A percentile compares a stretch with the other conserved stretches of the same genome.
phyloP scores from a whole-genome alignment of 2,888 invertebrate species.

The Spisula subtruncata region DNA sequence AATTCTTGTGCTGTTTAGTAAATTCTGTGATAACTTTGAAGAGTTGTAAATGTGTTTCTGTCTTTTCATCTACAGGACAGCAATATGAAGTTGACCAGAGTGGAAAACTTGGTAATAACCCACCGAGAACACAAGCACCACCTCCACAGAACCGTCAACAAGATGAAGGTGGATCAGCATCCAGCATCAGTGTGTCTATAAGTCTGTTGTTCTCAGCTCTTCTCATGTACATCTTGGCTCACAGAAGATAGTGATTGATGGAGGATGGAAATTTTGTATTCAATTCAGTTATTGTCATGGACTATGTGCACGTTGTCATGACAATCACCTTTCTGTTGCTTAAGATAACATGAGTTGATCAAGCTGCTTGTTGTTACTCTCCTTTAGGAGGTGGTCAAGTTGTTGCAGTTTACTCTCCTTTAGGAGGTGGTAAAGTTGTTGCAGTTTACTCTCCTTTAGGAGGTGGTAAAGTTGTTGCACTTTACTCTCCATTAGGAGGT shows the following conservation, averaged over 20 bases:
- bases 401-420: too few relatives aligned
- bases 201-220: constrained; percentile 42
- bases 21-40: too few relatives aligned
- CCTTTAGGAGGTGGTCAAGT: neutral
- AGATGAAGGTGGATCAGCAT: neutral
- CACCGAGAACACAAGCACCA: constrained; percentile 28
- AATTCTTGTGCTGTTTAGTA: too few relatives aligned
- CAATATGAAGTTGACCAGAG: constrained; percentile 48
- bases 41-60: too few relatives aligned
- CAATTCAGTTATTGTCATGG: constrained; percentile 16
- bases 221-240: constrained; percentile 33
- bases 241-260: constrained; percentile 48
- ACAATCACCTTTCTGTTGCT: neutral
- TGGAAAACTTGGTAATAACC: constrained; percentile 41
- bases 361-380: neutral
- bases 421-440: too few relatives aligned
- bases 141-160: neutral
- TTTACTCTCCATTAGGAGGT: too few relatives aligned
- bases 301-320: neutral
- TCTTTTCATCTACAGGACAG: constrained; percentile 28
- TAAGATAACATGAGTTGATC: neutral
- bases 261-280: constrained; percentile 13
- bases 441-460: too few relatives aligned
- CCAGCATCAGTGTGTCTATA: neutral
- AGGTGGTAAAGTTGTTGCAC: too few relatives aligned